These are phyloP conservation scores for Procambarus virginalis DNA, from an alignment of 1,140 invertebrate genomes.

Conservation along the genomic window DNA sequence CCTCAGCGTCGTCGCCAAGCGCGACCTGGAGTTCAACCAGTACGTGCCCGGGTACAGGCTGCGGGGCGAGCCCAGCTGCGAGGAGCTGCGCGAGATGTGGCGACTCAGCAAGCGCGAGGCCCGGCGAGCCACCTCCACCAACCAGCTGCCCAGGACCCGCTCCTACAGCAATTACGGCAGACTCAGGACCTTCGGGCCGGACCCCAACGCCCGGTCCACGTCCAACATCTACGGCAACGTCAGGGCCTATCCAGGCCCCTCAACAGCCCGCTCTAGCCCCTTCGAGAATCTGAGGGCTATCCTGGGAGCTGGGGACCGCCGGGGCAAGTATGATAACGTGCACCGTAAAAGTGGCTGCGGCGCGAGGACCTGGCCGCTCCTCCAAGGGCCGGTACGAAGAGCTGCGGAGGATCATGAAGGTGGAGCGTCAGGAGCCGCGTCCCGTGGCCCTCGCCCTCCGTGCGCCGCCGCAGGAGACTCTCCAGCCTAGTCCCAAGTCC, in stretches of 20 bases:
- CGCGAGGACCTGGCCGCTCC: conserved; percentile 25
- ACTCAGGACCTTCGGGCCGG: conserved; percentile 62
- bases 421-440: conserved; percentile 44
- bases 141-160: conserved; percentile 86
- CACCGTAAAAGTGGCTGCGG: conserved; percentile 41
- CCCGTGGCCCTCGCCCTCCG: conserved; percentile 60
- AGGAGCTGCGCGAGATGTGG: conserved; percentile 92
- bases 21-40: conserved; percentile 69
- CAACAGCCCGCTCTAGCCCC: conserved; percentile 14
- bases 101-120: conserved; percentile 90
- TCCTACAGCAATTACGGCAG: conserved; percentile 82
- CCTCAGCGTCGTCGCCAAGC: conserved; percentile 40
- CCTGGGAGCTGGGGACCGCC: conserved; percentile 48
- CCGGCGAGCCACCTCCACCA: conserved; percentile 88
- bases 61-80: conserved; percentile 84
- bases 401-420: conserved; percentile 14
- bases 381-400: conserved; percentile 34
- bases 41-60: conserved; percentile 65
- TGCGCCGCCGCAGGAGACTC: background rate
- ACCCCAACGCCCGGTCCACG: conserved; percentile 32
- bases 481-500: conserved; percentile 4
- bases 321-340: conserved; percentile 48
- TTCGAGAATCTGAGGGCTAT: conserved; percentile 54
- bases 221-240: conserved; percentile 41
- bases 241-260: conserved; percentile 16